phyloP scores from a whole-genome alignment of 2,113 vertebrate species.

The Laterallus jamaicensis region DNA sequence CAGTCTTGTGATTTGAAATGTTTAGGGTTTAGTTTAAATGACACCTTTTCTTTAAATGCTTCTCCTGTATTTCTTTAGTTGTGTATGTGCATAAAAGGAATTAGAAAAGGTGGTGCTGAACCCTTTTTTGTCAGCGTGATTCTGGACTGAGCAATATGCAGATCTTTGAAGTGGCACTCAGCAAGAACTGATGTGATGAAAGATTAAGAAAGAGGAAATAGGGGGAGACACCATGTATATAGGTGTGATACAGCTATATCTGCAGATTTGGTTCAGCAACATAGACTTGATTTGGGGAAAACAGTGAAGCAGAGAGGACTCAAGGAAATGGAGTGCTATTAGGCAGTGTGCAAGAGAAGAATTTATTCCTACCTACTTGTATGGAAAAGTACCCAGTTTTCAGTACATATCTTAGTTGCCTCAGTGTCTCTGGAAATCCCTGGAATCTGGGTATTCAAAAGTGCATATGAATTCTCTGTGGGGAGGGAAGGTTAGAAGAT shows the following conservation, averaged over 20 bases:
- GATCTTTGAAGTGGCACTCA: background rate
- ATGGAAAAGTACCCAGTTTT: background rate
- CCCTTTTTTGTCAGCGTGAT: background rate
- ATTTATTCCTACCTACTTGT: background rate
- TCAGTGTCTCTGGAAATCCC: background rate
- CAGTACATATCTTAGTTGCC: background rate
- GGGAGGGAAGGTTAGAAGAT: background rate
- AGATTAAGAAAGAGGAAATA: background rate
- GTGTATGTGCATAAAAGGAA: background rate
- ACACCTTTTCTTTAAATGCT: background rate
- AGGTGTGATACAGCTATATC: background rate
- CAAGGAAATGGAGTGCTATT: background rate
- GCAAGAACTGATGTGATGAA: background rate
- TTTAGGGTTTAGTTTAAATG: background rate
- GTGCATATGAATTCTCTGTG: background rate
- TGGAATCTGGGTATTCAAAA: background rate
- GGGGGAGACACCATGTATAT: rapidly evolving
- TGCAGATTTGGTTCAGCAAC: background rate
- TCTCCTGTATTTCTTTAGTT: background rate
- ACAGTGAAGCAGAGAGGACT: background rate
- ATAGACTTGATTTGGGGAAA: background rate
- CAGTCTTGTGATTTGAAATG: background rate
- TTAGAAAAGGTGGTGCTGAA: background rate
- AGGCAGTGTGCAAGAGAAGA: background rate
- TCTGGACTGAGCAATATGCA: background rate